Conservation (phyloP, 2,113 vertebrate genomes). For the Nerophis lumbriciformis region DNA sequence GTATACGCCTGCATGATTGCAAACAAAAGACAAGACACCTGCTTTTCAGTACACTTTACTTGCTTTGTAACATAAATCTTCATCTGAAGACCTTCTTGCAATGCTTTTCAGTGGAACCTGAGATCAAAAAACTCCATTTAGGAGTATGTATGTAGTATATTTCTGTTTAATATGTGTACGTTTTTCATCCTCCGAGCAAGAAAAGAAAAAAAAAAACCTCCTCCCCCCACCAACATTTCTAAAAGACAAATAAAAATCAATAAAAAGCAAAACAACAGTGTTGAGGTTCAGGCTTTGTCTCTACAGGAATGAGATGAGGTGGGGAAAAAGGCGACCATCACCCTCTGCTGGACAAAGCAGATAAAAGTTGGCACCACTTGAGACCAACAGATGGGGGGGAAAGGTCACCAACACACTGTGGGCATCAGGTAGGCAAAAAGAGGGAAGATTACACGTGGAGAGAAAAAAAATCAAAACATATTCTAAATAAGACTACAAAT, state of each 20-base stretch:
- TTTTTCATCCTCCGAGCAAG: conserved; percentile 52
- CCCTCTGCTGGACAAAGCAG: conserved; percentile 54
- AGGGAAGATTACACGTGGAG: conserved; percentile 1
- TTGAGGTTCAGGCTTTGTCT: conserved; percentile 59
- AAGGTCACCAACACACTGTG: conserved; percentile 17
- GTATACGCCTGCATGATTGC: background rate
- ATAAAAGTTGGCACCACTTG: conserved; percentile 55
- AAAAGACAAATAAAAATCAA: conserved; percentile 48
- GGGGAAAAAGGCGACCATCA: conserved; percentile 42
- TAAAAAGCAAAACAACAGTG: conserved; percentile 55
- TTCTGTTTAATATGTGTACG: conserved; percentile 56
- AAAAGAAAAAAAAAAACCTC: conserved; percentile 17
- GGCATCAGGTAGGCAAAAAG: conserved; percentile 9
- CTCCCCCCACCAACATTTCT: conserved; percentile 23
- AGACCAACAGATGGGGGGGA: conserved; percentile 28
- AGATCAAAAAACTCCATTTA: conserved; percentile 71
- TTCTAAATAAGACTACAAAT: conserved; percentile 50
- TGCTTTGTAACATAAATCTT: conserved; percentile 72
- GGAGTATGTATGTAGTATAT: conserved; percentile 63
- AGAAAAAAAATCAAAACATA: conserved; percentile 34
- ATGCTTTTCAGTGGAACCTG: conserved; percentile 77
- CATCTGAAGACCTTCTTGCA: conserved; percentile 65
- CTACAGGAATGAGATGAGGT: conserved; percentile 50
- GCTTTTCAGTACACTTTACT: conserved; percentile 71
- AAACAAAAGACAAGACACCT: conserved; percentile 27